Conservation (phyloP, 2,113 vertebrate species). For the Cyanoramphus novaezelandiae region DNA sequence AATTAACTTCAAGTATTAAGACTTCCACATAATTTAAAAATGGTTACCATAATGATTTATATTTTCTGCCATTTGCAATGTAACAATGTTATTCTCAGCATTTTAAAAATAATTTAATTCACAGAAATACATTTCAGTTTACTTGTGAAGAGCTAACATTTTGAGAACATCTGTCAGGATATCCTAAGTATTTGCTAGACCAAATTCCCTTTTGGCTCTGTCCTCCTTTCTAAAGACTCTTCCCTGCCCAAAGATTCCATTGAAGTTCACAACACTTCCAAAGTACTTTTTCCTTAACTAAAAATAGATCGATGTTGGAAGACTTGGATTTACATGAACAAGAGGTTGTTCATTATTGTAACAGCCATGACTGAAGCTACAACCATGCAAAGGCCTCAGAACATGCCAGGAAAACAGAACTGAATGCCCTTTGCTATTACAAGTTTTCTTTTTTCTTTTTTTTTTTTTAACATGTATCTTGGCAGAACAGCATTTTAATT, state of each 20-base stretch:
- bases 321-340: neutral
- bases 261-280: neutral
- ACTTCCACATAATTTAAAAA: neutral
- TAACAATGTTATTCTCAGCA: neutral
- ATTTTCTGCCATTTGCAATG: neutral
- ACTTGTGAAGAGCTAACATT: neutral
- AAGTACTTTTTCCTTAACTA: neutral
- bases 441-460: neutral
- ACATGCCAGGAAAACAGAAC: neutral
- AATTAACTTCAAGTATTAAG: neutral
- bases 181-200: neutral
- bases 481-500: conserved; percentile 29
- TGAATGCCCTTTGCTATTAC: neutral
- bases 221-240: neutral
- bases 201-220: neutral
- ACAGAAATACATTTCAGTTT: neutral
- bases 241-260: neutral
- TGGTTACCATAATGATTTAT: neutral
- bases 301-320: neutral
- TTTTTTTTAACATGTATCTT: neutral
- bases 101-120: neutral
- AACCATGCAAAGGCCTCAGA: neutral
- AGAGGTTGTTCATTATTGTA: neutral
- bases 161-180: neutral
- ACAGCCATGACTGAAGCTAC: neutral